Percentiles rank a stretch among this genome's conserved stretches.
Conservation (phyloP, 2,797 vertebrate species). For the Ataeniobius toweri region DNA sequence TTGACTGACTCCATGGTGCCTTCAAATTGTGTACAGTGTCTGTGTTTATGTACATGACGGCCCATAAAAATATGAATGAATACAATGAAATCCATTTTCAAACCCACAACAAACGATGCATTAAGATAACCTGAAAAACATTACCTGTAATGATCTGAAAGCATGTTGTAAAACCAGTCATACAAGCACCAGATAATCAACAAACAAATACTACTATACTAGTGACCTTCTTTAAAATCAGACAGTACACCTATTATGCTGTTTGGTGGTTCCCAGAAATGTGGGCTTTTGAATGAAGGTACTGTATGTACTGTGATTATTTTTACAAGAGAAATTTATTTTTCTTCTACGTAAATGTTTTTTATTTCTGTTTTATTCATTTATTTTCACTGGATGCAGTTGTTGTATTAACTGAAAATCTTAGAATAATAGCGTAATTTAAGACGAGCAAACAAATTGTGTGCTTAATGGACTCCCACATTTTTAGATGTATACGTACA, state of each 20-base stretch:
- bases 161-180: neutral
- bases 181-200: neutral
- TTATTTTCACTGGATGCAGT: neutral
- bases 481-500: neutral
- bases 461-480: neutral
- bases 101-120: neutral
- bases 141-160: neutral
- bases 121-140: neutral
- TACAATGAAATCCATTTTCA: neutral
- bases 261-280: neutral
- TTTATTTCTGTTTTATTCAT: too few species aligned
- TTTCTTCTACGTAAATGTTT: neutral
- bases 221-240: neutral
- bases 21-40: constrained; percentile 19
- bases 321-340: too few species aligned
- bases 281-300: too few species aligned
- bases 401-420: neutral
- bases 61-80: neutral
- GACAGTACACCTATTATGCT: neutral
- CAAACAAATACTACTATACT: neutral
- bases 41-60: neutral
- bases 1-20: constrained; percentile 18
- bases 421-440: neutral
- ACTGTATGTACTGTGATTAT: neutral
- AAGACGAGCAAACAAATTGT: neutral